A percentile compares a stretch with the other conserved stretches of the same genome.
Evolutionary conservation across 2,113 vertebrate genomes (phyloP).

Genomic region (Galeopterus variegatus): DNA sequence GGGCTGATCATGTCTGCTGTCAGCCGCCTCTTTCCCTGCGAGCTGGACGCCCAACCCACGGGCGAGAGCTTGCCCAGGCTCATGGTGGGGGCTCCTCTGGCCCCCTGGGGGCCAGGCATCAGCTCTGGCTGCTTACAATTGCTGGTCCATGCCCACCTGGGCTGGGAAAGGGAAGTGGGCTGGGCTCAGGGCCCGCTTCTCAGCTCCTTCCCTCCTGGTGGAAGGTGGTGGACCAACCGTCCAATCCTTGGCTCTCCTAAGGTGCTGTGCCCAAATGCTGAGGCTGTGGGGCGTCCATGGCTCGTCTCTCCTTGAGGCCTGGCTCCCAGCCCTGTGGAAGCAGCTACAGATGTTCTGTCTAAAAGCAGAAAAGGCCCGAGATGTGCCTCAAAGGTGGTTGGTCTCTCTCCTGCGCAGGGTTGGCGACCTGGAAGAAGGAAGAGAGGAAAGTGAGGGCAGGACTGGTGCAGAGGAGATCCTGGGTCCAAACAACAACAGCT

Average conservation of each 20-base stretch:
- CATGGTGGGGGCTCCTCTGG: constrained; percentile 87
- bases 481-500: background rate
- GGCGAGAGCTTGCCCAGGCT: constrained; percentile 95
- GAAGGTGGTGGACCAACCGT: accelerated
- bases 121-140: constrained; percentile 47
- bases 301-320: background rate
- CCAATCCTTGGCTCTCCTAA: background rate
- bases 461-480: background rate
- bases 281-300: background rate
- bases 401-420: background rate
- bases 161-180: background rate
- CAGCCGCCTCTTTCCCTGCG: constrained; percentile 93
- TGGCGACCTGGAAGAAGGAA: constrained; percentile 73
- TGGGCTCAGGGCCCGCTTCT: constrained; percentile 33
- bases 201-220: background rate
- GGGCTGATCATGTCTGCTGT: constrained; percentile 98
- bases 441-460: background rate
- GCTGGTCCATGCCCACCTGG: constrained; percentile 53
- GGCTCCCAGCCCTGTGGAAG: background rate
- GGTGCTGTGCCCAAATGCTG: background rate
- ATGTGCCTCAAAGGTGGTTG: background rate
- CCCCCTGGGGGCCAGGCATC: constrained; percentile 75
- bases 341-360: background rate
- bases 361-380: accelerated
- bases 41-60: constrained; percentile 93